phyloP scores from a whole-genome alignment of 2,113 vertebrate genomes.

The Pterocles gutturalis region DNA sequence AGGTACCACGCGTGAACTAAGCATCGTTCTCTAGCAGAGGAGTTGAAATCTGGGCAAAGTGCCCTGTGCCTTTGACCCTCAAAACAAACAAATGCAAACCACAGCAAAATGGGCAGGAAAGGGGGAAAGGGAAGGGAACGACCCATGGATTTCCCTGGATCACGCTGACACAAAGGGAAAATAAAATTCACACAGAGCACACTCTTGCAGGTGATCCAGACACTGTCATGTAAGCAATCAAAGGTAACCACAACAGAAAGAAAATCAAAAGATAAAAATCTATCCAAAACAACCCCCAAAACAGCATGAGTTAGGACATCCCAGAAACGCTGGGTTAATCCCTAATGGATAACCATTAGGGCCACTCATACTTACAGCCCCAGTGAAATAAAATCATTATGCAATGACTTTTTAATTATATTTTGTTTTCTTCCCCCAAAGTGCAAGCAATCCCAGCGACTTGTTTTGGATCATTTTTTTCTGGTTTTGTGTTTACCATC shows the following conservation, averaged over 20 bases:
- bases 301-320: not conserved
- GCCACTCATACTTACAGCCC: not conserved
- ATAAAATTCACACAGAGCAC: not conserved
- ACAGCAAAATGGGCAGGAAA: constrained; percentile 14
- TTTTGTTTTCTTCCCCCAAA: not conserved
- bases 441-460: not conserved
- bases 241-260: constrained; percentile 27
- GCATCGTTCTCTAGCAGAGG: not conserved
- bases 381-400: not conserved
- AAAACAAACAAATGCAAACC: constrained; percentile 26
- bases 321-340: not conserved
- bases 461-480: not conserved
- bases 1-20: not conserved
- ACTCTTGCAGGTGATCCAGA: constrained; percentile 1
- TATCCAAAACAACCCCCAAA: not conserved
- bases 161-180: not conserved
- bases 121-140: not conserved
- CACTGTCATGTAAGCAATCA: not conserved
- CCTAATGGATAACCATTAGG: not conserved
- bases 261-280: not conserved
- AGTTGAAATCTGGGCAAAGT: not conserved
- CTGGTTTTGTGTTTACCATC: not conserved
- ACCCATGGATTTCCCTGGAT: constrained; percentile 7
- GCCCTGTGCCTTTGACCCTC: constrained; percentile 50
- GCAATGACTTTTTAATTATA: not conserved